Evolutionary conservation across 2,888 invertebrate genomes (phyloP), one percentile per base, ranked within the genome.

Genomic region (Harmothoe impar): DNA sequence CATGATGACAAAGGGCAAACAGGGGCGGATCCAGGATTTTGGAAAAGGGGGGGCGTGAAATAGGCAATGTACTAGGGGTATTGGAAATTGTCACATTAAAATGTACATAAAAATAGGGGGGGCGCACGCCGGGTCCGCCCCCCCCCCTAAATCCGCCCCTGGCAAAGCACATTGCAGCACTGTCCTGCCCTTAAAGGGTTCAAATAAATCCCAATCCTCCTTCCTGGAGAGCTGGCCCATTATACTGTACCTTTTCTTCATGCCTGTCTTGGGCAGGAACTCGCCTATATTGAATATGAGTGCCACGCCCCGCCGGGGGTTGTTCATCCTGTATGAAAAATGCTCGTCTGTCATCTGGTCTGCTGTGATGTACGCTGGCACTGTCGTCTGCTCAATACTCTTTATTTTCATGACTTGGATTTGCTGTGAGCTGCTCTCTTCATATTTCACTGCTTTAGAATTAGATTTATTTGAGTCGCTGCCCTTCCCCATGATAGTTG

Each of bases 241-340:
- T n/a, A n/a, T n/a, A n/a, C n/a, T n/a, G n/a, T 84, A 84, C 84
- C 84, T 84, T 35, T 43, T 84, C 84, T 84, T 35, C 84, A 84
- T 84, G 23, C 84, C 0, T 33, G 84, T 84, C 0, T 15, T 10
- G 10, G 84, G 84, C 7, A 84, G 29, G 25, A 84, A 84, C 84
- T 84, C 84, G 1, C 84, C 84, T 17, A 84, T 51, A 25, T 84
- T 84, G 29, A 84, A 35, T 31, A 84, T 84, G 84, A 84, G 84
- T 10, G 43, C 35, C 43, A 51, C 51, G 0, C 84, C 84, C 25
- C 84, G 29, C 84, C 84, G 1, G 23, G n/a, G 35, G 51, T 84
- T 31, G 43, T 84, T 84, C 84, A 84, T 84, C 51, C 35, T 84
- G 29, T 84, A 84, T 3, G 20, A 35, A 43, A 43, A 84, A 35